A percentile compares a stretch with the other conserved stretches of the same genome.
phyloP scores from a whole-genome alignment of 2,797 vertebrate species.

The Neosilurus hyrtlii region DNA sequence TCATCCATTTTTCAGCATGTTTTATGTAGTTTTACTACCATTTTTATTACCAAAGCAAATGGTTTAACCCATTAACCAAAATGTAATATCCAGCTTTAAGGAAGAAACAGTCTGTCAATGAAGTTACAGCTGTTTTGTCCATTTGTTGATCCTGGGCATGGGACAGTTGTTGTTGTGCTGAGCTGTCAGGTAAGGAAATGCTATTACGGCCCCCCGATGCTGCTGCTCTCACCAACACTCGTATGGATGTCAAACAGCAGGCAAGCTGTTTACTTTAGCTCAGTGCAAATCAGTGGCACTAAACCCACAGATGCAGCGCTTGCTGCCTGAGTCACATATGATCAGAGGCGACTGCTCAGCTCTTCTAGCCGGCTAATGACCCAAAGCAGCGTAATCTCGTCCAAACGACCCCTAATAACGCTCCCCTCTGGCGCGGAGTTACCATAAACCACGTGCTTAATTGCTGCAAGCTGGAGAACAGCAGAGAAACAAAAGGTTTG shows the following conservation, averaged over 20 bases:
- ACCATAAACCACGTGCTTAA: conserved; percentile 56
- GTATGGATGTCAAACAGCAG: conserved; percentile 40
- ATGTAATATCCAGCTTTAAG: background rate
- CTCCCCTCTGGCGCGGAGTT: conserved; percentile 43
- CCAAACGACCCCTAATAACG: conserved; percentile 48
- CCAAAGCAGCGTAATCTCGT: conserved; percentile 48
- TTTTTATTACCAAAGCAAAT: background rate
- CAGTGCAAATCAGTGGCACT: conserved; percentile 8
- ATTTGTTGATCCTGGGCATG: background rate
- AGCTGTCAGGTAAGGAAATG: conserved; percentile 44
- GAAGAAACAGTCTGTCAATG: background rate
- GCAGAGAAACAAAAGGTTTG: conserved; percentile 54
- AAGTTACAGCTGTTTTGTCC: conserved; percentile 29
- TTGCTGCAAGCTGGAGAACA: conserved; percentile 52
- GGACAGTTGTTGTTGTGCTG: background rate
- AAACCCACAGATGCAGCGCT: conserved; percentile 10
- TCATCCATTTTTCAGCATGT: background rate
- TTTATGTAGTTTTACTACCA: background rate
- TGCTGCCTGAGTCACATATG: conserved; percentile 37
- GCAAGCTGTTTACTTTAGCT: conserved; percentile 25
- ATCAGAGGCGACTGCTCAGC: conserved; percentile 42
- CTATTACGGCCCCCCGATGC: background rate
- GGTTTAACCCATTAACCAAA: background rate
- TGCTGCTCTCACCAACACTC: conserved; percentile 25
- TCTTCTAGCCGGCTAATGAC: conserved; percentile 45